Evolutionary conservation across 2,888 invertebrate genomes (phyloP).

Genomic region (Leucophenga maculata): DNA sequence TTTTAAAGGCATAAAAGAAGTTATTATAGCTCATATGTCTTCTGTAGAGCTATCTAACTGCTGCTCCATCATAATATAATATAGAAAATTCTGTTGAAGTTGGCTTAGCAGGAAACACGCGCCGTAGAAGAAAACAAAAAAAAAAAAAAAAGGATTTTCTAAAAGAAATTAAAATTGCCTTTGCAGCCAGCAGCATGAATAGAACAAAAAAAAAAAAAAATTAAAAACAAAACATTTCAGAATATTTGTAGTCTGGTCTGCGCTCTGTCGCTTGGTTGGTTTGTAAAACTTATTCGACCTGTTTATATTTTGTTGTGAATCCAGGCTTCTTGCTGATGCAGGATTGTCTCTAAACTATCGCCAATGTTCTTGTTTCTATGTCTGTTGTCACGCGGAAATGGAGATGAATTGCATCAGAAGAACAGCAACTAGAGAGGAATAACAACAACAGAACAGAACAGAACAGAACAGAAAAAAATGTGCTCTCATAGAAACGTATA

Average conservation of each 20-base stretch:
- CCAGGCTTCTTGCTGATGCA: neutral
- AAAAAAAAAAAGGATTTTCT: slow-evolving; percentile 18
- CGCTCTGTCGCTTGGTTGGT: neutral
- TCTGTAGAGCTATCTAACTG: neutral
- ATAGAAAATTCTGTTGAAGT: neutral
- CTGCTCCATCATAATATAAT: neutral
- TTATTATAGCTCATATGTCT: no score
- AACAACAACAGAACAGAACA: neutral
- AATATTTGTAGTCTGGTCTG: neutral
- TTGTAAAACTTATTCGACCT: slow-evolving; percentile 4
- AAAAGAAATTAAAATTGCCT: slow-evolving; percentile 50
- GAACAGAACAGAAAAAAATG: neutral
- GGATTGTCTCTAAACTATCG: neutral
- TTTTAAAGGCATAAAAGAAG: no score
- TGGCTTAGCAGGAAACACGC: neutral
- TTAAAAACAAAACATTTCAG: slow-evolving; percentile 28
- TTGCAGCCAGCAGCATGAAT: neutral
- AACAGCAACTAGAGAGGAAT: slow-evolving; percentile 39
- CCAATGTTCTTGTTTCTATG: slow-evolving; percentile 11
- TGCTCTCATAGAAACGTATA: slow-evolving; percentile 46
- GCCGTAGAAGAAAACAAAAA: neutral
- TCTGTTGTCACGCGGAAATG: slow-evolving; percentile 55
- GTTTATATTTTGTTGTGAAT: slow-evolving; percentile 16
- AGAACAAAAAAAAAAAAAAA: slow-evolving; percentile 29
- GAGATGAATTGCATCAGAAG: slow-evolving; percentile 66